A percentile compares a stretch with the other conserved stretches of the same genome.
phyloP scores from a whole-genome alignment of 2,888 invertebrate genomes.

The Linnaemya tessellans region DNA sequence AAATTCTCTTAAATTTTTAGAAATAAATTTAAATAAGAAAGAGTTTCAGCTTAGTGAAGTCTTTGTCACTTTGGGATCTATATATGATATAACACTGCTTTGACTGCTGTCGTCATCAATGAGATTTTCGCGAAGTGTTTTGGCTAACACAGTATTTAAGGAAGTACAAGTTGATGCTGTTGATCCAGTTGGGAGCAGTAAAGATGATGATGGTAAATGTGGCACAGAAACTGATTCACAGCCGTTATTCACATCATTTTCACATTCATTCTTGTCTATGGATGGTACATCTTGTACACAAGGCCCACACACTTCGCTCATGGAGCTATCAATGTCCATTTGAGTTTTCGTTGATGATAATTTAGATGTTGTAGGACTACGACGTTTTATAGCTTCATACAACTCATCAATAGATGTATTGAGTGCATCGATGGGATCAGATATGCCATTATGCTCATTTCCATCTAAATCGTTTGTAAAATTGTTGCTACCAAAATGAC shows the following conservation, averaged over 20 bases:
- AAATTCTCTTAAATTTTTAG: neutral
- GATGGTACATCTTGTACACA: constrained; percentile 11
- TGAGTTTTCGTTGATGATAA: constrained; percentile 7
- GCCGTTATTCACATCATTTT: constrained; percentile 46
- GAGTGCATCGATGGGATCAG: constrained; percentile 74
- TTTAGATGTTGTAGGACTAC: constrained; percentile 74
- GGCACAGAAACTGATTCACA: constrained; percentile 19
- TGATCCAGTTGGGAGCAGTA: constrained; percentile 16
- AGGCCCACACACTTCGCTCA: constrained; percentile 9
- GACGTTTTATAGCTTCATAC: constrained; percentile 86
- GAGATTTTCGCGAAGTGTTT: constrained; percentile 74
- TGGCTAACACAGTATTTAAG: constrained; percentile 52
- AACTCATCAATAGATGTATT: constrained; percentile 86
- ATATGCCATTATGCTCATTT: constrained; percentile 45
- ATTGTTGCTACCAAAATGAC: constrained; percentile 68
- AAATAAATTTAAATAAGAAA: neutral
- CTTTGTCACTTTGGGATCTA: constrained; percentile 78
- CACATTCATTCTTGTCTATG: neutral
- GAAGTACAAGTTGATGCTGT: constrained; percentile 52
- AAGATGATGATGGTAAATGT: constrained; percentile 23
- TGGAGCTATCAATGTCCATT: neutral
- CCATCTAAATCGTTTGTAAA: constrained; percentile 63
- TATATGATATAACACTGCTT: constrained; percentile 83
- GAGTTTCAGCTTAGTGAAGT: constrained; percentile 60
- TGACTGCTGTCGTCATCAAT: constrained; percentile 83